These are phyloP conservation scores for Phycodurus eques DNA, from an alignment of 2,113 vertebrate species.

Conservation along the genomic window DNA sequence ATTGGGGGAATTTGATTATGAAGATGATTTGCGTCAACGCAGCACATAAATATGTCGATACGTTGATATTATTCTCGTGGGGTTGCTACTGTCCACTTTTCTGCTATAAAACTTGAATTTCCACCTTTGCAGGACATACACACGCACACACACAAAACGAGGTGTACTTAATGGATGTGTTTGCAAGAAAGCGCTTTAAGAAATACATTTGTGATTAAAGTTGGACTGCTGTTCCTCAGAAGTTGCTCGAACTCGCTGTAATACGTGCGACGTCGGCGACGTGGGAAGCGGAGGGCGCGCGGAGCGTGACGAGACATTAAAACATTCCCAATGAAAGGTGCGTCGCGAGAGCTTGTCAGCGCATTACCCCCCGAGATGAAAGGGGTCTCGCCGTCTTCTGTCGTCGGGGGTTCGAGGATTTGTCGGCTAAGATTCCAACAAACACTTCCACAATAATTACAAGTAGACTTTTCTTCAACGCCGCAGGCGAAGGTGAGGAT, in stretches of 20 bases:
- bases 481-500: slow-evolving; percentile 41
- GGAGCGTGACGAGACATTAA: slow-evolving; percentile 65
- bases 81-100: too few relatives aligned
- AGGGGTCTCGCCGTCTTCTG: slow-evolving; percentile 68
- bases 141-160: too few relatives aligned
- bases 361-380: slow-evolving; percentile 67
- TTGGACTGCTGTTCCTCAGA: slow-evolving; percentile 62
- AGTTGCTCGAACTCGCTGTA: slow-evolving; percentile 50
- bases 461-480: slow-evolving; percentile 63
- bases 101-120: too few relatives aligned
- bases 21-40: too few relatives aligned
- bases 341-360: slow-evolving; percentile 66
- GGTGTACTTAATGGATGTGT: too few relatives aligned
- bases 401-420: slow-evolving; percentile 61
- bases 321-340: slow-evolving; percentile 72
- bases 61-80: too few relatives aligned
- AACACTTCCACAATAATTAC: slow-evolving; percentile 74
- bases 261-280: slow-evolving; percentile 51
- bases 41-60: too few relatives aligned
- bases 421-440: slow-evolving; percentile 71
- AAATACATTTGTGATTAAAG: slow-evolving; percentile 56
- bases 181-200: not conserved
- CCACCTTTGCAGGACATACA: too few relatives aligned
- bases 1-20: too few relatives aligned
- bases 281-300: slow-evolving; percentile 50